Evolutionary conservation across 2,797 vertebrate genomes (phyloP).

Genomic region (Toxotes lorentzi): DNA sequence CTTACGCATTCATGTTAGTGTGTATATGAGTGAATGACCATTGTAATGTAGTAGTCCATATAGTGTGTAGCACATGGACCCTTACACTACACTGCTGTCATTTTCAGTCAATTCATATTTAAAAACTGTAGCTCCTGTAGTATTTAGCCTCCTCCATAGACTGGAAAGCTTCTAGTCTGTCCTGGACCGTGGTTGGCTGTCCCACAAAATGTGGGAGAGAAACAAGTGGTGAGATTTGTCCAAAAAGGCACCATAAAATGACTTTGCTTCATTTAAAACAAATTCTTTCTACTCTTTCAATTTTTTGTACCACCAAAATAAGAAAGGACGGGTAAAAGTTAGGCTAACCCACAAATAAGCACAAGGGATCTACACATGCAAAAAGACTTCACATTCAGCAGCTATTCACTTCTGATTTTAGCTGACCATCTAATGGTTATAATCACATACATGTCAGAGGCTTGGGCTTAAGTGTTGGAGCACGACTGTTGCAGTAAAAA

Average conservation of each 20-base stretch:
- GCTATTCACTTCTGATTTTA: constrained; percentile 66
- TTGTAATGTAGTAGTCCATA: background rate
- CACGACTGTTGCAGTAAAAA: constrained; percentile 52
- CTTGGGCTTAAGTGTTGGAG: constrained; percentile 48
- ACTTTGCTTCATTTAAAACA: constrained; percentile 19
- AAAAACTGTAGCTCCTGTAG: background rate
- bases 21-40: constrained; percentile 11
- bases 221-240: constrained; percentile 39
- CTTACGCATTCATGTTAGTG: constrained; percentile 23
- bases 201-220: constrained; percentile 61
- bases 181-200: constrained; percentile 54
- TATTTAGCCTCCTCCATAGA: background rate
- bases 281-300: too few species aligned
- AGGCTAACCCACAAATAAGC: constrained; percentile 44
- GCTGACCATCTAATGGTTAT: constrained; percentile 61
- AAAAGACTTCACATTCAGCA: constrained; percentile 42
- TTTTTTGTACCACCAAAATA: constrained; percentile 33
- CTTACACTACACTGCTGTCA: background rate
- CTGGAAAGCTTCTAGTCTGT: constrained; percentile 9
- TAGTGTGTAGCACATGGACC: constrained; percentile 1
- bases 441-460: constrained; percentile 60
- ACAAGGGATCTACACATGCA: constrained; percentile 51
- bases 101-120: constrained; percentile 12
- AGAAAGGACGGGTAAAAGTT: constrained; percentile 6
- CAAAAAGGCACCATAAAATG: constrained; percentile 46